phyloP scores from a whole-genome alignment of 2,113 vertebrate genomes.

The Seriola dumerili region DNA sequence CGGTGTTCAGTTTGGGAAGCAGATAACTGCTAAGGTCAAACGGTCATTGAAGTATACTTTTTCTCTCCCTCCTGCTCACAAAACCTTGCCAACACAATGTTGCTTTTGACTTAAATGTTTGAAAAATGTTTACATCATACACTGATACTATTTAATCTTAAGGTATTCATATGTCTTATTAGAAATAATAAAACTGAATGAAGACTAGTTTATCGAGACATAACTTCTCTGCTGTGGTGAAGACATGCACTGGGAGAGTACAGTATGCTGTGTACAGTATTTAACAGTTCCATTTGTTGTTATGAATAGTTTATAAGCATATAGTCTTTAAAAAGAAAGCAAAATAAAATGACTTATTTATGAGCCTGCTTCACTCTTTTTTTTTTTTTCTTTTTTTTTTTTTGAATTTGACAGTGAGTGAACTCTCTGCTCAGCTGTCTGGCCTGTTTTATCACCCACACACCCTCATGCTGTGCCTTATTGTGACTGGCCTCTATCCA shows the following conservation, averaged over 20 bases:
- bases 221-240: conserved; percentile 88
- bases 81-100: conserved; percentile 69
- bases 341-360: conserved; percentile 99
- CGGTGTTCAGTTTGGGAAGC: conserved; percentile 68
- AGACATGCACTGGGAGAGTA: conserved; percentile 94
- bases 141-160: conserved; percentile 93
- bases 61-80: conserved; percentile 64
- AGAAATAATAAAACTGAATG: conserved; percentile 73
- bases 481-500: conserved; percentile 83
- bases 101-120: conserved; percentile 79
- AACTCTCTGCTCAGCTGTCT: conserved; percentile 80
- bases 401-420: conserved; percentile 61
- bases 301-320: conserved; percentile 89
- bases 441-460: conserved; percentile 85
- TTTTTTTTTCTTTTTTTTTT: conserved; percentile 17
- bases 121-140: conserved; percentile 92
- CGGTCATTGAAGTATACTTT: conserved; percentile 73
- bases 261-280: conserved; percentile 94
- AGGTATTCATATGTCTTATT: conserved; percentile 88
- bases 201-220: conserved; percentile 80
- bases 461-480: conserved; percentile 80
- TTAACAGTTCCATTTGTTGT: conserved; percentile 92
- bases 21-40: conserved; percentile 78
- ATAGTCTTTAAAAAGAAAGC: conserved; percentile 87
- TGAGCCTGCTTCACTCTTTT: conserved; percentile 79